Percentiles rank a stretch among this genome's conserved stretches.
These are phyloP conservation scores for Acholoe squamosa DNA, from an alignment of 2,888 invertebrate genomes.

Conservation along the genomic window DNA sequence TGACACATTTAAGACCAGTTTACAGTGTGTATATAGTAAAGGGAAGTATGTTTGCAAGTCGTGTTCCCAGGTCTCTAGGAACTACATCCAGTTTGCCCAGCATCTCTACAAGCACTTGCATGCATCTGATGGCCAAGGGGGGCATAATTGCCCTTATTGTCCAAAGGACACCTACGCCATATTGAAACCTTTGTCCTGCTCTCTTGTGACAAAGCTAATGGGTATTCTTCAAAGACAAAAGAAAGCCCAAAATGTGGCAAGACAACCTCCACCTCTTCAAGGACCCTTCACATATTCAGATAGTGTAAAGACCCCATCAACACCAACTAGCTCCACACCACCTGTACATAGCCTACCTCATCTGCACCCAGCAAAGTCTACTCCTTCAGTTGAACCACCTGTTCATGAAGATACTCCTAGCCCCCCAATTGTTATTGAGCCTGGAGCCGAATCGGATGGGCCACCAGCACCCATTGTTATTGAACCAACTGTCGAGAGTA, in stretches of 20 bases:
- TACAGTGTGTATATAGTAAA: background rate
- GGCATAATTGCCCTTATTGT: background rate
- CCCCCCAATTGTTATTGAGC: background rate
- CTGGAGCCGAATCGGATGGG: background rate
- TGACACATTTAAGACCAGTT: background rate
- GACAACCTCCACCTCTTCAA: background rate
- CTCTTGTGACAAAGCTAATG: conserved; percentile 12
- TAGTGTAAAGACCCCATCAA: too few species aligned
- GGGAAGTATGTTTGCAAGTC: background rate
- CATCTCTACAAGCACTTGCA: conserved; percentile 15
- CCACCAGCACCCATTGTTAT: background rate
- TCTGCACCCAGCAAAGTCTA: background rate
- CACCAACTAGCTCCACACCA: too few species aligned
- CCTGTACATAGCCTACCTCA: too few species aligned
- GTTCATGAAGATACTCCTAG: background rate
- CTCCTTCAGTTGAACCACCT: background rate
- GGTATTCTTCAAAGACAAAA: conserved; percentile 18
- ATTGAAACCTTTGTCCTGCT: background rate
- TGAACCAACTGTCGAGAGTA: background rate
- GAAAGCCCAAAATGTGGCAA: background rate
- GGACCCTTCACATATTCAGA: background rate
- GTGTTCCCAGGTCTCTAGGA: background rate
- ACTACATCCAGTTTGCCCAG: background rate
- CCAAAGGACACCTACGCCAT: background rate
- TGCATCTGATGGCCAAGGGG: background rate